These are phyloP conservation scores for Drosophila helvetica DNA, from an alignment of 2,888 invertebrate species.

Conservation along the genomic window DNA sequence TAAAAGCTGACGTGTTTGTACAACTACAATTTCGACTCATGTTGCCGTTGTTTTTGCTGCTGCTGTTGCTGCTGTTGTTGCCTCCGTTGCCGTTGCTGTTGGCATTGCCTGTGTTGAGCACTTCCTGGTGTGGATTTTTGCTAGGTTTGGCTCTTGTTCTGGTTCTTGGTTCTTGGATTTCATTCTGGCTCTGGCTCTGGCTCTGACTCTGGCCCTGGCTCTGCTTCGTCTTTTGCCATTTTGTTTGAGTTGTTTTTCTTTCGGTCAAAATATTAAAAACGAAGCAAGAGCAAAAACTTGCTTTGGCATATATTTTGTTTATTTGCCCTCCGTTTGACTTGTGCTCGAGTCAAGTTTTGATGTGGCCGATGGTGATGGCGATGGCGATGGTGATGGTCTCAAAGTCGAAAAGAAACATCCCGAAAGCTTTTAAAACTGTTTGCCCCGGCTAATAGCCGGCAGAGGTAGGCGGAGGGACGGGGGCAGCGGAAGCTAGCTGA, in stretches of 20 bases:
- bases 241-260: conserved; percentile 47
- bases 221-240: conserved; percentile 27
- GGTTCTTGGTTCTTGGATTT: conserved; percentile 50
- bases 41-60: conserved; percentile 65
- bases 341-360: conserved; percentile 63
- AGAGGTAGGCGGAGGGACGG: background rate
- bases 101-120: conserved; percentile 77
- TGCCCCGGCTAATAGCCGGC: conserved; percentile 72
- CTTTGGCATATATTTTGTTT: conserved; percentile 69
- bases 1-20: conserved; percentile 82
- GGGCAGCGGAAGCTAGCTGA: conserved; percentile 41
- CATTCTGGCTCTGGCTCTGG: conserved; percentile 53
- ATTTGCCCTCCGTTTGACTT: conserved; percentile 70
- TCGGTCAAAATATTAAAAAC: conserved; percentile 53
- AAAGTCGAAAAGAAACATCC: conserved; percentile 62
- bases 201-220: conserved; percentile 27
- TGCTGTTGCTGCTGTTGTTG: conserved; percentile 29
- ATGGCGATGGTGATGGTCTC: conserved; percentile 44
- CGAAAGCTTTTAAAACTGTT: conserved; percentile 78
- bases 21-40: conserved; percentile 80
- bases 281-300: conserved; percentile 63
- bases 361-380: conserved; percentile 30
- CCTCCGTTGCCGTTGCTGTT: conserved; percentile 55
- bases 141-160: conserved; percentile 68
- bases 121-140: conserved; percentile 78